Evolutionary conservation across 2,113 vertebrate species (phyloP), one percentile per base, ranked within the genome.

Genomic region (Menidia beryllina): DNA sequence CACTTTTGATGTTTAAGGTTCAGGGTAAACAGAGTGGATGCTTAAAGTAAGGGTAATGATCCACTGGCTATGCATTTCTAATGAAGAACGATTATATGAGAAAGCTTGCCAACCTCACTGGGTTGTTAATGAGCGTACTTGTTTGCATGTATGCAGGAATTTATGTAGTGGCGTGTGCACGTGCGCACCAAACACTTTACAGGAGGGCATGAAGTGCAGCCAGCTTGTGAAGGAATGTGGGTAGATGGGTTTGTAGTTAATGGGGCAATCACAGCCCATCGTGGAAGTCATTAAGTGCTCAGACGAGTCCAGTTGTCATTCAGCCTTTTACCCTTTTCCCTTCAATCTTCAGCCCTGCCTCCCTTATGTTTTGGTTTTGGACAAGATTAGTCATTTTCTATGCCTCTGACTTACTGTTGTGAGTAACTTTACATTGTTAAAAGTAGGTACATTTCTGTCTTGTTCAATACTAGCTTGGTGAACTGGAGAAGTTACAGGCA

Each of bases 41-140:
- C 73, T 88, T 77, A 81, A 84, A 23, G 85, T 87, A 89, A 89
- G 88, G 88, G 85, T 87, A 89, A 89, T 89, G 88, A 90, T 84
- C 80, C 86, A 88, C 78, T 17, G 55, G 48, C 83, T 65, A 55
- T 74, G 75, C 81, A 69, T 79, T 69, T 88, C 82, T 85, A 86
- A 88, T 87, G 82, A 81, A 87, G 70, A 83, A 81, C 75, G 58
- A 85, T 85, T 76, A 72, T 72, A 69, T 57, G 72, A 81, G 79
- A 62, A 86, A 49, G 75, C 61, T 66, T 71, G 61, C 68, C 78
- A 62, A 73, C 80, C 65, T 77, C 74, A 72, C 65, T 77, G 80
- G 50, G 38, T 78, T 69, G 52, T 74, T 87, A 89, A 89, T 88
- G 87, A 85, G 82, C 56, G 64, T 67, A 54, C 60, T 56, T 50